Percentiles rank a stretch among this genome's conserved stretches.
These are phyloP conservation scores for Pionites leucogaster DNA, from an alignment of 2,113 vertebrate species.

Conservation along the genomic window DNA sequence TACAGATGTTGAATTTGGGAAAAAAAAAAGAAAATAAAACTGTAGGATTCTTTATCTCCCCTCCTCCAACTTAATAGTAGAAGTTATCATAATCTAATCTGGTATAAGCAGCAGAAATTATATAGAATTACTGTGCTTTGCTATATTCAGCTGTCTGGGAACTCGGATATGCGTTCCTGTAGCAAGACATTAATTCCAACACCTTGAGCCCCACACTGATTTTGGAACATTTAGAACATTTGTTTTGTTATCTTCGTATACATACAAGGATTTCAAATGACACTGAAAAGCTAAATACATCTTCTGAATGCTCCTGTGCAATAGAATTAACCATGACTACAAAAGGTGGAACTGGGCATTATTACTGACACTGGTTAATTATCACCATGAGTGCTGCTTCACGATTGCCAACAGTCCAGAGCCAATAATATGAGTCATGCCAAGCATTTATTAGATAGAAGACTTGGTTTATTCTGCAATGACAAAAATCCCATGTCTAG, in stretches of 20 bases:
- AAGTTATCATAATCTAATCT: not conserved
- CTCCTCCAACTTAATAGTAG: not conserved
- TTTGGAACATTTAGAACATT: not conserved
- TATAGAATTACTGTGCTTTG: not conserved
- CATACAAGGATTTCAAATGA: not conserved
- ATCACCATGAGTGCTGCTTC: not conserved
- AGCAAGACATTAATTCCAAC: not conserved
- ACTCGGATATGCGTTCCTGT: not conserved
- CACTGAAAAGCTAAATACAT: not conserved
- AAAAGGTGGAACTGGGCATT: not conserved
- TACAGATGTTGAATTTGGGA: not conserved
- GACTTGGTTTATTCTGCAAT: not conserved
- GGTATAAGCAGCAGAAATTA: not conserved
- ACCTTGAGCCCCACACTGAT: not conserved
- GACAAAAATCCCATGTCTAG: not conserved
- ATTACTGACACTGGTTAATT: not conserved
- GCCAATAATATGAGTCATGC: not conserved
- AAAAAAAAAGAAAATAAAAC: not conserved
- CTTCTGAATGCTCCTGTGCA: not conserved
- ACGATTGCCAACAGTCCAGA: not conserved
- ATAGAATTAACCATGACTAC: rapidly evolving
- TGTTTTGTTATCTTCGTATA: not conserved
- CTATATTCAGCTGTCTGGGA: not conserved
- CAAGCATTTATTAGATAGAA: not conserved
- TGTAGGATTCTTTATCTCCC: not conserved